Conservation (phyloP, 2,797 vertebrate species). For the Stomatorhinus walkeri region DNA sequence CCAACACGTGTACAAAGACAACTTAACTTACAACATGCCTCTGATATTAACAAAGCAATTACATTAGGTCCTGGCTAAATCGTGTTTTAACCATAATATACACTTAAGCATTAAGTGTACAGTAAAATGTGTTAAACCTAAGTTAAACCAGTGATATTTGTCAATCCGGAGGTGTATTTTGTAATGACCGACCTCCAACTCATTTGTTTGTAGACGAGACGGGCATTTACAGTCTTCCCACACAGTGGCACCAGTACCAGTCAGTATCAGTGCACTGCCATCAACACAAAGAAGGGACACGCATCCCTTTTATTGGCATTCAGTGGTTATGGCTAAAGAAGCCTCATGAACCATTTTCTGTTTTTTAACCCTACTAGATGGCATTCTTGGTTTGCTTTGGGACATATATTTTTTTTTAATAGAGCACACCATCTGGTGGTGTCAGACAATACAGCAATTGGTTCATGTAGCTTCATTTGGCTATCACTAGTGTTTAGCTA, state of each 20-base stretch:
- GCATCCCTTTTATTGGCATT: not conserved
- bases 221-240: not conserved
- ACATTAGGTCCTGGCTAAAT: not conserved
- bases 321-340: not conserved
- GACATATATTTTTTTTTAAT: not conserved
- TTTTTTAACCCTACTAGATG: not conserved
- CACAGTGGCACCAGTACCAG: not conserved
- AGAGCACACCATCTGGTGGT: not conserved
- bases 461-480: not conserved
- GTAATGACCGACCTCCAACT: not conserved
- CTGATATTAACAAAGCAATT: slow-evolving; percentile 3
- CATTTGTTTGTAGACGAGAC: not conserved
- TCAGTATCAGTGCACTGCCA: not conserved
- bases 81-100: not conserved
- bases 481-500: not conserved
- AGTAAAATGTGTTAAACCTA: not conserved
- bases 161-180: not conserved
- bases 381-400: not conserved
- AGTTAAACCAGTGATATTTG: not conserved
- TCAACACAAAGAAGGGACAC: not conserved
- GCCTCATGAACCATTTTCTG: not conserved
- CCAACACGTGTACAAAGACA: slow-evolving; percentile 21
- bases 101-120: not conserved
- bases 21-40: slow-evolving; percentile 14
- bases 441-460: not conserved